Evolutionary conservation across 2,888 invertebrate genomes (phyloP).

Genomic region (Pachydiplax longipennis): DNA sequence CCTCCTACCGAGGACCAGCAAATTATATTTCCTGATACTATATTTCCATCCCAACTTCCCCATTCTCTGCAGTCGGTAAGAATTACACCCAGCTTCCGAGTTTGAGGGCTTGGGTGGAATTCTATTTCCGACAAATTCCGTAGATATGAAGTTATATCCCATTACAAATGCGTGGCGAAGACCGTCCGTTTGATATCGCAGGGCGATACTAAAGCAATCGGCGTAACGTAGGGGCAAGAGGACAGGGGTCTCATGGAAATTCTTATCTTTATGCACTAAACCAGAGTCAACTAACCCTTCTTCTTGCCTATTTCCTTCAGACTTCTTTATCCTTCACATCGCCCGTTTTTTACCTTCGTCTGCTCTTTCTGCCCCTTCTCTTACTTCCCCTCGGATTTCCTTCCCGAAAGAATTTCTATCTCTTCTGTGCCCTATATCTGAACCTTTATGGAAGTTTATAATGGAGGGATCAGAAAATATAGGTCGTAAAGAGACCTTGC

Average conservation of each 20-base stretch:
- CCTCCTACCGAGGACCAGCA: too few relatives aligned
- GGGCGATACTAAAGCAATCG: background rate
- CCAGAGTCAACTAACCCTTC: background rate
- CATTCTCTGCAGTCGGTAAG: background rate
- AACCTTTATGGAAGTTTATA: conserved; percentile 5
- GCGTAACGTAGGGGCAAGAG: background rate
- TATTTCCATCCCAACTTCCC: too few relatives aligned
- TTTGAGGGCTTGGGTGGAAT: background rate
- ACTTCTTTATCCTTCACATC: background rate
- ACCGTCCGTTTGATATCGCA: conserved; percentile 7
- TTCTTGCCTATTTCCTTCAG: background rate
- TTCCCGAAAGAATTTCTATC: background rate
- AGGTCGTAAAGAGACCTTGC: background rate
- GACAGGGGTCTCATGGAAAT: conserved; percentile 1
- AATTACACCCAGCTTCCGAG: background rate
- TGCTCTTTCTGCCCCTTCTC: conserved; percentile 5
- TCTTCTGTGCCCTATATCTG: background rate
- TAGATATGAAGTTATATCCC: background rate
- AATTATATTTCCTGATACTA: too few relatives aligned
- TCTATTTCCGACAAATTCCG: background rate
- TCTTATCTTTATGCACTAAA: background rate
- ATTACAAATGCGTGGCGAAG: background rate
- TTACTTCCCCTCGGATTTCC: background rate
- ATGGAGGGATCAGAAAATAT: background rate
- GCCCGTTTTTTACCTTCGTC: conserved; percentile 27